A percentile compares a stretch with the other conserved stretches of the same genome.
phyloP scores from a whole-genome alignment of 2,113 vertebrate species.

The Pseudois nayaur region DNA sequence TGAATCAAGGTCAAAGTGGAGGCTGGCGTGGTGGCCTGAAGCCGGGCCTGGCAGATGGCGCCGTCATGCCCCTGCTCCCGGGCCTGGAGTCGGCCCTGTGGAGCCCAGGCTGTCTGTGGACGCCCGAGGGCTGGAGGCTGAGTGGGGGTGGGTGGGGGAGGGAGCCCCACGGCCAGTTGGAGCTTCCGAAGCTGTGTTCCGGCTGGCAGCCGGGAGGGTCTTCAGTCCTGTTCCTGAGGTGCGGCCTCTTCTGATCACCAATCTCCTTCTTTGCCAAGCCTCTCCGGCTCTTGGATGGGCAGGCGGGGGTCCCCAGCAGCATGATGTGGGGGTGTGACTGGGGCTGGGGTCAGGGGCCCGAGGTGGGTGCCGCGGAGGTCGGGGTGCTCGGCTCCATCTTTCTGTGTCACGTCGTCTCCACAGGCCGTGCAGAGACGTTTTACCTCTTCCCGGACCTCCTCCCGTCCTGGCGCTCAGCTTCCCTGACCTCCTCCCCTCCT shows the following conservation, averaged over 20 bases:
- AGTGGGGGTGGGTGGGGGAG: fast-evolving
- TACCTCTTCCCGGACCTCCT: not conserved
- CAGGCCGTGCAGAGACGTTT: fast-evolving
- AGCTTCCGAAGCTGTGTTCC: fast-evolving
- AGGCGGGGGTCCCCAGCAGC: fast-evolving
- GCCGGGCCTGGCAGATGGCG: not conserved
- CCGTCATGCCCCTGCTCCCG: too few relatives aligned
- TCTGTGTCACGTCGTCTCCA: fast-evolving
- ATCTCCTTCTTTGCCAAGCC: not conserved
- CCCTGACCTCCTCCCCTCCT: not conserved
- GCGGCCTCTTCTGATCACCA: not conserved
- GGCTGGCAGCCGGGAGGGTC: fast-evolving
- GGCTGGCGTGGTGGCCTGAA: not conserved
- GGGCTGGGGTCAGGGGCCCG: not conserved
- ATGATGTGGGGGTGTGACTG: not conserved
- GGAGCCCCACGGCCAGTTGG: not conserved
- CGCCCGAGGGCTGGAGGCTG: not conserved
- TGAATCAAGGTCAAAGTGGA: not conserved
- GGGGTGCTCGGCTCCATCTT: not conserved
- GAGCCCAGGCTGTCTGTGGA: not conserved
- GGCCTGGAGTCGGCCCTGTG: not conserved
- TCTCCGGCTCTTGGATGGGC: not conserved
- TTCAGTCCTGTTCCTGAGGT: fast-evolving
- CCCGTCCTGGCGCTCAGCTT: not conserved
- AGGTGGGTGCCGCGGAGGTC: not conserved